Conservation (phyloP, 2,113 vertebrate genomes). For the Chamaetylas fuelleborni region DNA sequence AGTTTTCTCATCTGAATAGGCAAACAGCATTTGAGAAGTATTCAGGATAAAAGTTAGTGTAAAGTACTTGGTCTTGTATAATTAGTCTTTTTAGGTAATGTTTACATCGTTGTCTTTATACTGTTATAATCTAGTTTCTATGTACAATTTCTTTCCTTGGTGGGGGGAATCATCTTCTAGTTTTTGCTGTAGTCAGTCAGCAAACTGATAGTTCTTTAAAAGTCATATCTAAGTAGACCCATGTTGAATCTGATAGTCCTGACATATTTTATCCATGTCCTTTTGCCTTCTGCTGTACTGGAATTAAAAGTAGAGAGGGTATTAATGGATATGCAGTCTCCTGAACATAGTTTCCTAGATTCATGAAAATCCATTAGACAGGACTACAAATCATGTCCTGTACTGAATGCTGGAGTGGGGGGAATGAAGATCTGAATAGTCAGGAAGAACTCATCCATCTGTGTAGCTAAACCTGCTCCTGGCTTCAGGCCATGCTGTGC, state of each 20-base stretch:
- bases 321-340: not conserved
- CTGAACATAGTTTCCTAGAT: not conserved
- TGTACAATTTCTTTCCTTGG: not conserved
- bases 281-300: not conserved
- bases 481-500: not conserved
- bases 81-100: not conserved
- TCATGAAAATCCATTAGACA: not conserved
- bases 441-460: not conserved
- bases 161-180: not conserved
- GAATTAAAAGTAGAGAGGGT: not conserved
- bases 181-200: not conserved
- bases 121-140: not conserved
- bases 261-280: not conserved
- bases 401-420: not conserved
- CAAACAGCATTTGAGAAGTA: not conserved
- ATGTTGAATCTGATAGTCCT: not conserved
- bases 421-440: not conserved
- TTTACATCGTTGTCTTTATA: not conserved
- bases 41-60: not conserved
- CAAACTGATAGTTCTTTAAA: too few species aligned
- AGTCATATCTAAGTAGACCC: not conserved
- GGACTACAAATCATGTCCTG: not conserved
- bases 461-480: slow-evolving; percentile 3
- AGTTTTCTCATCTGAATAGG: not conserved
- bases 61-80: not conserved